Base-by-base conservation (phyloP, 1,140 invertebrate species). In the Pygmarrhopalites habei region DNA sequence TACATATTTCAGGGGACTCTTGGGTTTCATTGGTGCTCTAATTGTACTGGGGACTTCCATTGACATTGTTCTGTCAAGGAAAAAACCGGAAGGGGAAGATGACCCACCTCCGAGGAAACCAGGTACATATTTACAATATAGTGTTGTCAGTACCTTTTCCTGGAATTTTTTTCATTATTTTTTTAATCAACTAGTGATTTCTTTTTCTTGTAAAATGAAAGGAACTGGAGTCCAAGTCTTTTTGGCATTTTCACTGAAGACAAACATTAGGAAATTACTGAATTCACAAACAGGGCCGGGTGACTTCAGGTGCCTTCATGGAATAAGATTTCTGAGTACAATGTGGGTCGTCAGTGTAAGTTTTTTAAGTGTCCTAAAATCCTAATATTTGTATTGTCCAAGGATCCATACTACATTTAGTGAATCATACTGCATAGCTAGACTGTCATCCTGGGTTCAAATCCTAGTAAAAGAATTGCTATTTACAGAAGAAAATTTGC, bases 291-390 rank as follows among this genome's bases (percentile, higher is more conserved):
- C 73, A 25, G 19, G 29, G n/a, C 44, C 46, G 2, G 41, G 30
- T 0, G 70, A 75, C 0, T 73, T 82, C 15, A 64, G 61, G 0
- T 80, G 78, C 64, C 63, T 82, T 0, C 77, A 82, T 62, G 81
- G 81, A 14, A 68, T 82, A 1, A 73, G 79, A 52, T 77, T 77
- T 49, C 52, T 83, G 2, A 79, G 79, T 47, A 81, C 80, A 30
- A 72, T 77, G 4, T 82, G 81, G 80, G 78, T 83, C 12, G 74
- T 82, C 17, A 55, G 80, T 2, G 60, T 63, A 2, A n/a, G n/a
- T n/a, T n/a, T n/a, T n/a, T n/a, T n/a, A n/a, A n/a, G n/a, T n/a
- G n/a, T n/a, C n/a, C n/a, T n/a, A n/a, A n/a, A n/a, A n/a, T n/a
- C n/a, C n/a, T n/a, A n/a, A n/a, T n/a, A n/a, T n/a, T n/a, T n/a